These are phyloP conservation scores for Muscicapa striata DNA, from an alignment of 2,797 vertebrate species.

Conservation along the genomic window DNA sequence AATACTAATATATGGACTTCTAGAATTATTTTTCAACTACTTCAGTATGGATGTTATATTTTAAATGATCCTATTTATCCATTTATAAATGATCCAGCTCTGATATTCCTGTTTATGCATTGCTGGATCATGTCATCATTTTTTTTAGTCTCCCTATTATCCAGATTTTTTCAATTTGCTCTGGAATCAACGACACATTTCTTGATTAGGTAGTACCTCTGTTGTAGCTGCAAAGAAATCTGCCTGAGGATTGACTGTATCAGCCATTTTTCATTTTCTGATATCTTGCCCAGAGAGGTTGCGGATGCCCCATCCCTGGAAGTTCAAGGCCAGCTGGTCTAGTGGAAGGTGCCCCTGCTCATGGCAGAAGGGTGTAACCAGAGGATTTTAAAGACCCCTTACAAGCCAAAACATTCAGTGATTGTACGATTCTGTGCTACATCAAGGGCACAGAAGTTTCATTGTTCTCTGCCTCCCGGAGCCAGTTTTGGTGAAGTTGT, in stretches of 20 bases:
- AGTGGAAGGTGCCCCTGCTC: background rate
- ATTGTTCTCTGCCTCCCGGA: background rate
- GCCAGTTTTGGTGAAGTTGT: background rate
- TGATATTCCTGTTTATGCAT: background rate
- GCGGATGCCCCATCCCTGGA: background rate
- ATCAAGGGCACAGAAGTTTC: background rate
- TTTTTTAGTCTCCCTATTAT: background rate
- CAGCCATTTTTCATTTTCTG: background rate
- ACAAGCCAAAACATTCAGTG: background rate
- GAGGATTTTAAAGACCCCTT: background rate
- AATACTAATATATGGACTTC: background rate
- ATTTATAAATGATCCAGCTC: no score
- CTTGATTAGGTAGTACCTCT: background rate
- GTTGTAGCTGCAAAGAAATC: background rate
- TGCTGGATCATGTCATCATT: accelerated
- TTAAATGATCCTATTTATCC: background rate
- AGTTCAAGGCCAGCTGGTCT: background rate
- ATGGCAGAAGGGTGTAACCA: background rate
- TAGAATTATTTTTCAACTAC: background rate
- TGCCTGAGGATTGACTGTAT: background rate
- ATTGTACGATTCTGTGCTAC: background rate
- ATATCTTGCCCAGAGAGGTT: background rate
- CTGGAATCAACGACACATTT: background rate
- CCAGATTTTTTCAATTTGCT: background rate
- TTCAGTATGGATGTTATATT: background rate